A percentile compares a stretch with the other conserved stretches of the same genome.
Evolutionary conservation across 2,113 vertebrate species (phyloP).

Genomic region (Lichenostomus cassidix): DNA sequence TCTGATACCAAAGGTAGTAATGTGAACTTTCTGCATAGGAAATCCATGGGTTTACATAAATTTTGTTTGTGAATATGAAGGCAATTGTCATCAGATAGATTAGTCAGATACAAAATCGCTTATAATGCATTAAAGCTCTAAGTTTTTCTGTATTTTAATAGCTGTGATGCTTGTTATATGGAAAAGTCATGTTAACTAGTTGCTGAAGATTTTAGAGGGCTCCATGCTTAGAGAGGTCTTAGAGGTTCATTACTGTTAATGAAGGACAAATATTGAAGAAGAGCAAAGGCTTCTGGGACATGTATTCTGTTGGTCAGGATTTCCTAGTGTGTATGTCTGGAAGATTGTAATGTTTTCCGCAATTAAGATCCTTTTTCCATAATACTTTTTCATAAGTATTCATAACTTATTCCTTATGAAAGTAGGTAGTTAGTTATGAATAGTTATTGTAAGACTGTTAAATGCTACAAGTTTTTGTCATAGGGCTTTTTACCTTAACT

Average conservation of each 20-base stretch:
- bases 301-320: neutral
- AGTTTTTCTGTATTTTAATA: neutral
- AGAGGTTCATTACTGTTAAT: neutral
- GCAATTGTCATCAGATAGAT: neutral
- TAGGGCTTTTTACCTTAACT: neutral
- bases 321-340: neutral
- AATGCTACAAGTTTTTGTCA: neutral
- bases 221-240: neutral
- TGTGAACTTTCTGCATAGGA: neutral
- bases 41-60: neutral
- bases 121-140: neutral
- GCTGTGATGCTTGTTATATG: neutral
- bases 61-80: neutral
- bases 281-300: neutral
- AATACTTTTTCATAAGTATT: neutral
- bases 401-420: neutral
- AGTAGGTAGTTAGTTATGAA: neutral
- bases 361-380: neutral
- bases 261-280: neutral
- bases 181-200: neutral
- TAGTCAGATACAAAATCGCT: neutral
- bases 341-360: neutral
- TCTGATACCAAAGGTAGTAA: neutral
- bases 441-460: neutral
- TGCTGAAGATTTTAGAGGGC: neutral